phyloP scores from a whole-genome alignment of 2,113 vertebrate species.

The Nyctereutes procyonoides region DNA sequence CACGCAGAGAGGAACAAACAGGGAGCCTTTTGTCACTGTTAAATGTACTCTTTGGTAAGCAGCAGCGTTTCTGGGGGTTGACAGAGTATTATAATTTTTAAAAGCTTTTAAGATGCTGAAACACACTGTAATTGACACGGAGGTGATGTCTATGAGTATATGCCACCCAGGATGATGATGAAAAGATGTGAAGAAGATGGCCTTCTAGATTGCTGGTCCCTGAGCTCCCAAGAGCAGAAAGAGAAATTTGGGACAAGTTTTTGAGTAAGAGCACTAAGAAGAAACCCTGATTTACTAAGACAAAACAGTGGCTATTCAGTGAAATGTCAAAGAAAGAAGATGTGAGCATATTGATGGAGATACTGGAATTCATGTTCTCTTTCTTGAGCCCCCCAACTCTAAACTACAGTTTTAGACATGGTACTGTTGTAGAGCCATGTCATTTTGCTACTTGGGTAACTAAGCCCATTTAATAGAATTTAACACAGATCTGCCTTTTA shows the following conservation, averaged over 20 bases:
- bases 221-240: neutral
- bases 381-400: neutral
- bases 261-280: conserved; percentile 16
- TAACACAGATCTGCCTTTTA: conserved; percentile 53
- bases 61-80: conserved; percentile 43
- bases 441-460: conserved; percentile 27
- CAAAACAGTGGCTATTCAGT: conserved; percentile 5
- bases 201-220: neutral
- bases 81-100: conserved; percentile 59
- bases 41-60: conserved; percentile 58
- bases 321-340: conserved; percentile 59
- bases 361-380: neutral
- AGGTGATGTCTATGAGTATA: neutral
- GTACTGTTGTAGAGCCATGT: conserved; percentile 2
- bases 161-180: neutral
- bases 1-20: conserved; percentile 44
- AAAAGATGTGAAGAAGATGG: conserved; percentile 17
- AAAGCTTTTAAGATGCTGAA: conserved; percentile 32
- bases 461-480: conserved; percentile 30
- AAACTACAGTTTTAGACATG: neutral
- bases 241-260: neutral
- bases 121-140: neutral
- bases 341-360: neutral
- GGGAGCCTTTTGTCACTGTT: conserved; percentile 43
- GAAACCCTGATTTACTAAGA: neutral